phyloP scores from a whole-genome alignment of 2,888 invertebrate genomes.

The Anticlea derivata region DNA sequence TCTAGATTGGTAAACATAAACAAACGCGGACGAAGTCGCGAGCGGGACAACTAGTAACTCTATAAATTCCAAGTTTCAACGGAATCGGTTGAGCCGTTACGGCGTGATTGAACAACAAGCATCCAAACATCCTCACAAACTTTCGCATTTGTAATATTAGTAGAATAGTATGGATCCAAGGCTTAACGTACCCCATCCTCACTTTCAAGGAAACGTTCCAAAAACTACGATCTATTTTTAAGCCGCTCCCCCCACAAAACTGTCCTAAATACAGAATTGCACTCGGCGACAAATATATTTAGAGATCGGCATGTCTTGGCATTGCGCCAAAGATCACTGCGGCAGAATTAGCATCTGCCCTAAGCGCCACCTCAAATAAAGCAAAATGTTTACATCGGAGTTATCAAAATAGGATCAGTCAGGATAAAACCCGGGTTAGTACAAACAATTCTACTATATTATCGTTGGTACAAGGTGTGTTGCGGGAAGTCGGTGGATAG shows the following conservation, averaged over 20 bases:
- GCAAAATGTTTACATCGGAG: constrained; percentile 37
- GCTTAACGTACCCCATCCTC: not conserved
- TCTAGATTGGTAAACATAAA: no score
- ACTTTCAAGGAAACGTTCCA: constrained; percentile 18
- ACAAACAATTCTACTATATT: no score
- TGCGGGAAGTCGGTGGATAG: no score
- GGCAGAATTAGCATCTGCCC: constrained; percentile 61
- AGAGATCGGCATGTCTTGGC: constrained; percentile 70
- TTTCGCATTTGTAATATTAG: no score
- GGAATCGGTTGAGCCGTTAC: no score
- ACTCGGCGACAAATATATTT: constrained; percentile 68
- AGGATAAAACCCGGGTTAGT: constrained; percentile 4
- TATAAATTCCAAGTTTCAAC: no score
- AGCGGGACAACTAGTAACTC: no score
- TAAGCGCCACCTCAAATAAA: constrained; percentile 59
- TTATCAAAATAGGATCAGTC: constrained; percentile 32
- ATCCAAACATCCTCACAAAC: no score
- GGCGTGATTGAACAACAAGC: no score
- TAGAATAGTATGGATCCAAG: not conserved
- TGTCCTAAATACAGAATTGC: constrained; percentile 76
- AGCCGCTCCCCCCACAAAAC: constrained; percentile 64
- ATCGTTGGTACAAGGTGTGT: no score
- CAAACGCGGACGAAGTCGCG: no score
- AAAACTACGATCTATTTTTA: constrained; percentile 46
- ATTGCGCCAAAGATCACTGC: constrained; percentile 62